phyloP scores from a whole-genome alignment of 2,113 vertebrate genomes.

The Macquaria ambigua region DNA sequence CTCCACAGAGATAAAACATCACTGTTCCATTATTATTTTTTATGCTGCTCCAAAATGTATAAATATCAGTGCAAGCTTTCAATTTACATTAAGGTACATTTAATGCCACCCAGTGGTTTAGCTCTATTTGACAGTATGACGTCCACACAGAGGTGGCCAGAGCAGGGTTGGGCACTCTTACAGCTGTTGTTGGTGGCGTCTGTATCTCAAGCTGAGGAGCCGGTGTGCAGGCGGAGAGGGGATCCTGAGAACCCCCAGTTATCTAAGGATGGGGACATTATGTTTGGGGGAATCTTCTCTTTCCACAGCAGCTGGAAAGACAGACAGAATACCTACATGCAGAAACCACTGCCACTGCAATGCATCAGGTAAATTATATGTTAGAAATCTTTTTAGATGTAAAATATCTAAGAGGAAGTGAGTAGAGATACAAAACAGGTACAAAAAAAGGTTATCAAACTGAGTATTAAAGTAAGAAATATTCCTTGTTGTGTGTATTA shows the following conservation, averaged over 20 bases:
- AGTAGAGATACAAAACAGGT: not conserved
- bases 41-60: slow-evolving; percentile 14
- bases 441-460: not conserved
- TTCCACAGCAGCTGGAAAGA: slow-evolving; percentile 77
- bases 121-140: slow-evolving; percentile 13
- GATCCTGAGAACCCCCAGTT: slow-evolving; percentile 58
- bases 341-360: slow-evolving; percentile 67
- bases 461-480: not conserved
- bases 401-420: not conserved
- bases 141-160: slow-evolving; percentile 56
- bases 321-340: slow-evolving; percentile 47
- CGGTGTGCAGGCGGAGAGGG: slow-evolving; percentile 63
- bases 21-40: not conserved
- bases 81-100: not conserved
- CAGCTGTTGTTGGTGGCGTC: slow-evolving; percentile 55
- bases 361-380: slow-evolving; percentile 73
- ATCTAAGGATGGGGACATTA: slow-evolving; percentile 74
- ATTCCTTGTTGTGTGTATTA: rapidly evolving
- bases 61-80: slow-evolving; percentile 38
- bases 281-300: slow-evolving; percentile 77
- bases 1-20: not conserved
- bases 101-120: not conserved
- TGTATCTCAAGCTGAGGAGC: slow-evolving; percentile 51
- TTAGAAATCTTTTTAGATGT: not conserved
- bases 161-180: slow-evolving; percentile 58